Evolutionary conservation across 1,140 invertebrate genomes (phyloP).

Genomic region (Dufourea novaeangliae): DNA sequence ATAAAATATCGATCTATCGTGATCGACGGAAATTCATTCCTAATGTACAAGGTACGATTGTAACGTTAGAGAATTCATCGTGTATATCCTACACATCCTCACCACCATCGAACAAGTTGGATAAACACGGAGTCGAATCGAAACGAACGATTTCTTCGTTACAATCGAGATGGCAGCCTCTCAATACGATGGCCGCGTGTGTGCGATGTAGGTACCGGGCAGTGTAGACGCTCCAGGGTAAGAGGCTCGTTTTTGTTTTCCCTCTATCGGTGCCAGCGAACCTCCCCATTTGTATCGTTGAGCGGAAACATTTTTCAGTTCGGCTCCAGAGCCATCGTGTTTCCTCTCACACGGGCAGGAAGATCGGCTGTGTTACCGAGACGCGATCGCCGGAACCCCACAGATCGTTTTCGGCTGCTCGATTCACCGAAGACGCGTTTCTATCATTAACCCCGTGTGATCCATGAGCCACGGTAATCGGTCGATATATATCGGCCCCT

Average conservation of each 20-base stretch:
- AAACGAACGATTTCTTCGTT: no score
- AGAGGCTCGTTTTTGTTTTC: slow-evolving; percentile 67
- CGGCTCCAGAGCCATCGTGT: slow-evolving; percentile 51
- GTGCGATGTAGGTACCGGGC: slow-evolving; percentile 11
- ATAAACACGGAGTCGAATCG: no score
- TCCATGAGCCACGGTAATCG: slow-evolving; percentile 37
- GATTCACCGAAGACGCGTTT: slow-evolving; percentile 30
- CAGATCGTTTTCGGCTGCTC: slow-evolving; percentile 60
- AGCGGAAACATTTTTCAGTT: slow-evolving; percentile 73
- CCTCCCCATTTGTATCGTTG: slow-evolving; percentile 71
- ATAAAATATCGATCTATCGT: no score
- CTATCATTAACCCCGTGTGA: slow-evolving; percentile 45
- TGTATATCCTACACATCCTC: no score
- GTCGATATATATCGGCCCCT: slow-evolving; percentile 43
- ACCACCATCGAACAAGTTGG: no score
- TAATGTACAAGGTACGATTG: no score
- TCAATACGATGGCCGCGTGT: not conserved
- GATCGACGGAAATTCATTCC: no score
- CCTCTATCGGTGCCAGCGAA: slow-evolving; percentile 63
- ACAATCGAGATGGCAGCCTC: not conserved
- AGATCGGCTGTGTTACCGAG: slow-evolving; percentile 57
- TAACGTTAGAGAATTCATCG: no score
- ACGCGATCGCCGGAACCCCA: slow-evolving; percentile 65
- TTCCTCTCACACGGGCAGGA: slow-evolving; percentile 35
- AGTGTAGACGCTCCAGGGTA: slow-evolving; percentile 43